phyloP scores from a whole-genome alignment of 2,113 vertebrate genomes.

The Antigone vipio region DNA sequence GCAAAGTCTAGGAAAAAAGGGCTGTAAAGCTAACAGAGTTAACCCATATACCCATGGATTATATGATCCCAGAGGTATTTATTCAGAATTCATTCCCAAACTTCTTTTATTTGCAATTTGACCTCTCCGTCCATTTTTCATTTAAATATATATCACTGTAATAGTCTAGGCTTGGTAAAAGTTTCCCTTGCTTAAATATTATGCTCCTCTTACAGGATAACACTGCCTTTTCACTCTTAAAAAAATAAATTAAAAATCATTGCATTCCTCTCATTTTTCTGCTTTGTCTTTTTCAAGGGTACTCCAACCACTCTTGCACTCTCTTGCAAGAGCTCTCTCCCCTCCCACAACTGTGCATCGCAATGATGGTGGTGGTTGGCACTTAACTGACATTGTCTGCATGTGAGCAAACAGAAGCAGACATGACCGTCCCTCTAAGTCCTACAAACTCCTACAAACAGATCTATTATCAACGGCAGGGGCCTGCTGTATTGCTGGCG shows the following conservation, averaged over 20 bases:
- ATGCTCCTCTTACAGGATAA: fast-evolving
- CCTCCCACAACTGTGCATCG: neutral
- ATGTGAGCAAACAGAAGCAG: slow-evolving; percentile 46
- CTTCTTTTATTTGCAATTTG: neutral
- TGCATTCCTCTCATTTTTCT: fast-evolving
- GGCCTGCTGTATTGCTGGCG: slow-evolving; percentile 47
- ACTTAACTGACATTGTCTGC: slow-evolving; percentile 27
- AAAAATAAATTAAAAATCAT: neutral
- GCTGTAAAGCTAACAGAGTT: neutral
- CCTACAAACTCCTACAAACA: slow-evolving; percentile 69
- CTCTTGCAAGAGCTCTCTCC: neutral
- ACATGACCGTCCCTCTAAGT: slow-evolving; percentile 31
- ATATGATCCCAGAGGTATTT: neutral
- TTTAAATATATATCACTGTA: neutral
- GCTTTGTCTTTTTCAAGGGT: neutral
- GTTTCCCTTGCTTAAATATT: neutral
- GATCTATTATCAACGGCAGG: slow-evolving; percentile 67
- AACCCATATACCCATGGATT: fast-evolving
- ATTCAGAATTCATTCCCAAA: neutral
- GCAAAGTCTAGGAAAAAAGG: neutral
- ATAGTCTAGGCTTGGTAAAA: neutral
- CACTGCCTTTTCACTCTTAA: fast-evolving
- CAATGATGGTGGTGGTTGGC: neutral
- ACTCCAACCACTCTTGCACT: fast-evolving
- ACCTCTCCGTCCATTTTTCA: neutral